Evolutionary conservation across 2,888 invertebrate genomes (phyloP).

Genomic region (Heliconius aoede): DNA sequence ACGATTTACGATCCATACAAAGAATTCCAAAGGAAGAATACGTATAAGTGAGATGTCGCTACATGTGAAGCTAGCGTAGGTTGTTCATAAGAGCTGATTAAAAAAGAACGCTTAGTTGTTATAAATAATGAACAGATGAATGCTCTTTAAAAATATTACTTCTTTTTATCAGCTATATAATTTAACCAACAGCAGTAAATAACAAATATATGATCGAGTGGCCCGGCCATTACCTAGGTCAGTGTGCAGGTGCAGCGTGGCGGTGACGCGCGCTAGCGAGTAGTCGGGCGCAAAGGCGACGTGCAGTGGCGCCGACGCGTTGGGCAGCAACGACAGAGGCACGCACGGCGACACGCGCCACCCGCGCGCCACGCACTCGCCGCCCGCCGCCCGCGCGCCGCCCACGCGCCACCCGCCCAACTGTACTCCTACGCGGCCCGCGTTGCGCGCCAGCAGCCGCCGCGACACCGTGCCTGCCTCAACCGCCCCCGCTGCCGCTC

Average conservation of each 20-base stretch:
- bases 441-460: conserved; percentile 92
- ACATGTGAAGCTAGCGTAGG: too few relatives aligned
- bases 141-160: too few relatives aligned
- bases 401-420: conserved; percentile 85
- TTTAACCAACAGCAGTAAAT: too few relatives aligned
- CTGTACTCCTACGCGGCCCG: conserved; percentile 93
- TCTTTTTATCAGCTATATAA: too few relatives aligned
- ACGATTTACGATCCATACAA: too few relatives aligned
- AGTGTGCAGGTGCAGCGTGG: conserved; percentile 56
- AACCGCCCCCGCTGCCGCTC: conserved; percentile 81
- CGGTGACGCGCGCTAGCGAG: conserved; percentile 62
- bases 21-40: too few relatives aligned
- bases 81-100: too few relatives aligned
- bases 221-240: conserved; percentile 47
- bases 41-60: too few relatives aligned
- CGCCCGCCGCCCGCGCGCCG: conserved; percentile 84
- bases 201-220: too few relatives aligned
- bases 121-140: too few relatives aligned
- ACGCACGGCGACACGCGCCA: conserved; percentile 69
- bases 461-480: conserved; percentile 82
- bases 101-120: too few relatives aligned
- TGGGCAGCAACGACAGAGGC: conserved; percentile 64
- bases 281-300: conserved; percentile 66
- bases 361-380: conserved; percentile 67
- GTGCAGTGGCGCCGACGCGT: conserved; percentile 63